Evolutionary conservation across 2,888 invertebrate genomes (phyloP).

Genomic region (Pandemis corylana): DNA sequence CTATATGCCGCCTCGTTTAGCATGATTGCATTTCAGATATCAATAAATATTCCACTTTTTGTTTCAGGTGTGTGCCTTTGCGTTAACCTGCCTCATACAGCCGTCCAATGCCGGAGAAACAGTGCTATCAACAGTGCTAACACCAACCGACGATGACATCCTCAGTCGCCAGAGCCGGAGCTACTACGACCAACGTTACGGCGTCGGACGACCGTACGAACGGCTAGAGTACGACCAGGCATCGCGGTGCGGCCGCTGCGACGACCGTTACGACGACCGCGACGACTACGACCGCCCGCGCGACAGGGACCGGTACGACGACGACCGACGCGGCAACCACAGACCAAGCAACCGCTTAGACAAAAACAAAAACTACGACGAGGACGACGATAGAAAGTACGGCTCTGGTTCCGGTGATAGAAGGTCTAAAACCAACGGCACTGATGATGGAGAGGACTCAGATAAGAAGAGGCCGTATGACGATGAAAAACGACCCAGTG

Average conservation of each 20-base stretch:
- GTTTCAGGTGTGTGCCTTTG: constrained; percentile 61
- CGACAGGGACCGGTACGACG: constrained; percentile 60
- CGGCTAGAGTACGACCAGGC: constrained; percentile 64
- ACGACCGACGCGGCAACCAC: constrained; percentile 58
- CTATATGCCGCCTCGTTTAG: too few relatives aligned
- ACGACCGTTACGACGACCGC: constrained; percentile 56
- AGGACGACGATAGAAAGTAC: constrained; percentile 55
- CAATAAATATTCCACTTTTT: constrained; percentile 34
- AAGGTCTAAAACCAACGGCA: constrained; percentile 65
- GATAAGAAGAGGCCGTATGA: constrained; percentile 62
- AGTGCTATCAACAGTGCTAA: constrained; percentile 62
- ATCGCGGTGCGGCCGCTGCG: constrained; percentile 68
- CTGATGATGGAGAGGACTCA: constrained; percentile 64
- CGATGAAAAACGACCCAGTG: constrained; percentile 60
- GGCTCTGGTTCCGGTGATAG: constrained; percentile 56
- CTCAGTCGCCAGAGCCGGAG: constrained; percentile 70
- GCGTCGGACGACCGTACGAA: constrained; percentile 64
- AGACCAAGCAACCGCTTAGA: constrained; percentile 71
- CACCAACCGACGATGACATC: constrained; percentile 54
- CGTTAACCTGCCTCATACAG: constrained; percentile 49
- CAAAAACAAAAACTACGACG: constrained; percentile 56
- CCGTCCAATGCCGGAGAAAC: constrained; percentile 60
- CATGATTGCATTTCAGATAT: too few relatives aligned
- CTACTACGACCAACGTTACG: constrained; percentile 73
- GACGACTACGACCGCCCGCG: constrained; percentile 64